phyloP scores from a whole-genome alignment of 2,797 vertebrate genomes.

The Clarias pachynema region DNA sequence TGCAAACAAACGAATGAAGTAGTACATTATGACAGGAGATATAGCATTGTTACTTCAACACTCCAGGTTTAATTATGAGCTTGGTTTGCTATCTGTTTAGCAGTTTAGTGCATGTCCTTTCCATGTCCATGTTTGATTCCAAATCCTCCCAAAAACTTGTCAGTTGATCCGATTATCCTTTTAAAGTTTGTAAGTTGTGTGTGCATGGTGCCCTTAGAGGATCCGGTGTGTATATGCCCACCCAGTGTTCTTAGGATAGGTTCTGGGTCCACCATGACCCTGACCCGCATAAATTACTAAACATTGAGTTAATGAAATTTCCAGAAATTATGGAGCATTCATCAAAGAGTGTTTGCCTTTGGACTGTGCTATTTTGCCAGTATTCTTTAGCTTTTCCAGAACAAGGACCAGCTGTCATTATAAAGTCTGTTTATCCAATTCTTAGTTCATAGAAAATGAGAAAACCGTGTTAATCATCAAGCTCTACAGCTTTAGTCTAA shows the following conservation, averaged over 20 bases:
- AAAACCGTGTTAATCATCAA: neutral
- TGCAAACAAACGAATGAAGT: neutral
- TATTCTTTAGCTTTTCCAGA: neutral
- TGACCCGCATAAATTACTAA: neutral
- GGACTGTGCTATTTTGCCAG: neutral
- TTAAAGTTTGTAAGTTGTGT: neutral
- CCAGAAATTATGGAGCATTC: slow-evolving; percentile 64
- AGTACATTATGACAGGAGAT: neutral
- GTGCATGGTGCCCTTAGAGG: neutral
- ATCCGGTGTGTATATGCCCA: neutral
- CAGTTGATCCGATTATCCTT: neutral
- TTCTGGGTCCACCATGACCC: neutral
- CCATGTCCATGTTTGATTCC: neutral
- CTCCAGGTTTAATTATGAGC: neutral
- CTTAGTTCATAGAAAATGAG: neutral
- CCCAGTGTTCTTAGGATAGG: neutral
- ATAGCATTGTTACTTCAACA: neutral
- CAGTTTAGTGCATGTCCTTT: neutral
- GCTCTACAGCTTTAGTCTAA: neutral
- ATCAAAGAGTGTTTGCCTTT: slow-evolving; percentile 68
- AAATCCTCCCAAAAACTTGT: neutral
- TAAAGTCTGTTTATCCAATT: neutral
- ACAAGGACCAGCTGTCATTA: neutral
- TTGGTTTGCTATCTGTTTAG: neutral
- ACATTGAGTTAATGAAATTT: slow-evolving; percentile 38